Evolutionary conservation across 2,888 invertebrate species (phyloP), one percentile per base, ranked within the genome.

Genomic region (Cantharis flavilabris): DNA sequence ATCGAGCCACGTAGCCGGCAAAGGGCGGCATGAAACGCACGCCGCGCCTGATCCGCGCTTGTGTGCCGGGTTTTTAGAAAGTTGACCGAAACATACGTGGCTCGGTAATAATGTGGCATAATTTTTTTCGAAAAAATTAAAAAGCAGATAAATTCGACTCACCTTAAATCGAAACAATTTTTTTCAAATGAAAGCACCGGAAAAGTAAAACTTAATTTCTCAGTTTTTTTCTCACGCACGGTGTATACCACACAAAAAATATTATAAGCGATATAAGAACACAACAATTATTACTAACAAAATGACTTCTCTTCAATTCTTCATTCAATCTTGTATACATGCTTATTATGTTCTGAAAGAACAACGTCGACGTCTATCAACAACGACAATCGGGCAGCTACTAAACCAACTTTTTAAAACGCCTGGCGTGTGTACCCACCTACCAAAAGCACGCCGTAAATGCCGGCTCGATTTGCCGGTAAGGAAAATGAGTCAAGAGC

Each of bases 181-280:
- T 83, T 71, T 69, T 26, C 62, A 69, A 81, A 78, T 81, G 83
- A 86, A 86, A 86, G 85, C 86, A 86, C 86, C 85, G 81, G 69
- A 76, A 77, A 62, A 67, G 16, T 33, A 64, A 71, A 72, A 79
- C 76, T 81, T 82, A 83, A 81, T 84, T 81, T 80, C 82, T 82
- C 77, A 86, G 86, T 87, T 88, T 88, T 88, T 88, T 88, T 85
- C 88, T 85, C 81, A 88, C 88, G 81, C 88, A 88, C 88, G 88
- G 88, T 80, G 86, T 88, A 84, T 88, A 85, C 81, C 87, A 84
- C 86, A 86, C 87, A 82, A 86, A 87, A 85, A 85, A 85, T 83
- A 86, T 84, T 80, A 85, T 84, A 75, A 85, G 85, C 80, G 86
- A 86, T 85, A 86, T 86, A 82, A 84, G 81, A 82, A 85, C 73